These are phyloP conservation scores for Apamea crenata DNA, from an alignment of 2,888 invertebrate genomes.

Conservation along the genomic window DNA sequence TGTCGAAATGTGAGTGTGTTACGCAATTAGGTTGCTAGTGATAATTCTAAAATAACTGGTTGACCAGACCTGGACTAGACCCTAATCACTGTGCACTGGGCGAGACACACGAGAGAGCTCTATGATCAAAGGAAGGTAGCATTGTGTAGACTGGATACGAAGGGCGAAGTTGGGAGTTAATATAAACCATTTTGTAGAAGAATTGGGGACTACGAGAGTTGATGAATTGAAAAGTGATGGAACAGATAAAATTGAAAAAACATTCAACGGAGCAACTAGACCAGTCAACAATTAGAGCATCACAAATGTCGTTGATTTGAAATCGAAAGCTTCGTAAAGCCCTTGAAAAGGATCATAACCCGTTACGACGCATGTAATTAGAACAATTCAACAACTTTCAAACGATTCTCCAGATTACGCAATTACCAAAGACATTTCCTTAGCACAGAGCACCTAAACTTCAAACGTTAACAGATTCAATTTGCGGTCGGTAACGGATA, in stretches of 20 bases:
- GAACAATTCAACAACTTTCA: slow-evolving; percentile 39
- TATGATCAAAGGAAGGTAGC: neutral
- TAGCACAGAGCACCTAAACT: slow-evolving; percentile 67
- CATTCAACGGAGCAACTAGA: neutral
- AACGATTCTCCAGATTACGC: slow-evolving; percentile 31
- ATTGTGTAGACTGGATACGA: neutral
- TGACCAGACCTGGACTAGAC: neutral
- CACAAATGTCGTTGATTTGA: neutral
- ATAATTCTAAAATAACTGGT: neutral
- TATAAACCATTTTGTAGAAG: neutral
- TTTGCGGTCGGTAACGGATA: slow-evolving; percentile 75
- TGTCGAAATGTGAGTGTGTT: neutral
- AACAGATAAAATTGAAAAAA: too few species aligned
- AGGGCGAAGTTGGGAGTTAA: neutral
- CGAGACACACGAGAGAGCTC: neutral
- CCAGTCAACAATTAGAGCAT: neutral
- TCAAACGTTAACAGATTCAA: slow-evolving; percentile 78
- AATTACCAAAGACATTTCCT: slow-evolving; percentile 57
- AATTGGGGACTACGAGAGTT: too few species aligned
- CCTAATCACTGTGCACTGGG: neutral
- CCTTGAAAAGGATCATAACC: neutral
- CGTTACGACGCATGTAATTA: slow-evolving; percentile 33
- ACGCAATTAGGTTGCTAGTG: neutral
- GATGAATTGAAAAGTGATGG: neutral
- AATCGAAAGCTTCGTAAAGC: neutral